These are phyloP conservation scores for Paraescarpia echinospica DNA, from an alignment of 1,140 invertebrate genomes.

Conservation along the genomic window DNA sequence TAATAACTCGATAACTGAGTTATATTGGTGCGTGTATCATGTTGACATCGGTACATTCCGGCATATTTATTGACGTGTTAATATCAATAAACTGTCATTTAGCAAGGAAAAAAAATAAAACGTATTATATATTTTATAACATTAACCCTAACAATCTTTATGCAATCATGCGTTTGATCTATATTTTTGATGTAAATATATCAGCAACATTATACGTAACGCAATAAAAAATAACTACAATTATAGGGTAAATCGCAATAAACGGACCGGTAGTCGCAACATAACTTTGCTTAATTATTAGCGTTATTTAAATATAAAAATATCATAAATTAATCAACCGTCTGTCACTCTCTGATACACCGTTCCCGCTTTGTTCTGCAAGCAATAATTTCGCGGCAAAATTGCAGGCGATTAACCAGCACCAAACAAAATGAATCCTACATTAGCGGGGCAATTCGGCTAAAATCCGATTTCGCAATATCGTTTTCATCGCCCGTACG, in stretches of 20 bases:
- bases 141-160: too few relatives aligned
- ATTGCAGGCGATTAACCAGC: not conserved
- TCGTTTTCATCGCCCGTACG: not conserved
- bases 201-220: not conserved
- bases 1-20: too few relatives aligned
- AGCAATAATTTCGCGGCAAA: not conserved
- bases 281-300: not conserved
- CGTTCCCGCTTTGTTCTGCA: not conserved
- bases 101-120: too few relatives aligned
- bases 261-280: too few relatives aligned
- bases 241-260: not conserved
- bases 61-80: too few relatives aligned
- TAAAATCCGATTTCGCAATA: slow-evolving; percentile 6
- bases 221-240: not conserved
- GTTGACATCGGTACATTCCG: too few relatives aligned
- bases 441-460: not conserved
- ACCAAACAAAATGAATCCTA: not conserved
- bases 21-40: too few relatives aligned
- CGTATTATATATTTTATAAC: too few relatives aligned
- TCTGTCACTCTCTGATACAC: not conserved
- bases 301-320: not conserved
- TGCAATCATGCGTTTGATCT: too few relatives aligned
- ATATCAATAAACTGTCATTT: too few relatives aligned
- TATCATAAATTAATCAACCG: not conserved
- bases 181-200: not conserved